phyloP scores from a whole-genome alignment of 2,113 vertebrate genomes.

The Calonectris borealis region DNA sequence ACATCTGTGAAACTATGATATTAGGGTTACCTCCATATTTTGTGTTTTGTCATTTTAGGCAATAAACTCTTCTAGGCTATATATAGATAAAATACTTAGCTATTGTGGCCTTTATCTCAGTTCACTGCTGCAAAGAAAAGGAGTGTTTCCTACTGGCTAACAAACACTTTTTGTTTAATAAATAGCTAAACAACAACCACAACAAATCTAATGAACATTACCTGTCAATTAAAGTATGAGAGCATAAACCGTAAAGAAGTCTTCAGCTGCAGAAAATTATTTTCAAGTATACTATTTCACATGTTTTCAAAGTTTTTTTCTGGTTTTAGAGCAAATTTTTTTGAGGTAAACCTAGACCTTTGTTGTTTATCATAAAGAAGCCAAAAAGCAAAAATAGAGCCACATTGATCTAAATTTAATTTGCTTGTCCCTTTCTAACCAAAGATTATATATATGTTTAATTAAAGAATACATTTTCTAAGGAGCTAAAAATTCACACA shows the following conservation, averaged over 20 bases:
- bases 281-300: background rate
- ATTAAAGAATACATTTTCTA: constrained; percentile 25
- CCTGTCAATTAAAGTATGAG: background rate
- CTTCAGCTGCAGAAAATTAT: background rate
- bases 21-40: background rate
- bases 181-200: background rate
- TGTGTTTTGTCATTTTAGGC: background rate
- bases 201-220: background rate
- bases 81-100: background rate
- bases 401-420: constrained; percentile 4
- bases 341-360: background rate
- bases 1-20: background rate
- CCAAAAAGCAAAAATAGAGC: background rate
- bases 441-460: background rate
- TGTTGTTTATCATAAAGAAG: background rate
- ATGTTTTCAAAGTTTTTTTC: background rate
- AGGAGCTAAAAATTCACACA: background rate
- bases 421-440: background rate
- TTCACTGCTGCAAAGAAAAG: background rate
- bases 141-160: background rate
- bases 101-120: background rate
- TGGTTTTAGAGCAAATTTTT: background rate
- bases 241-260: background rate
- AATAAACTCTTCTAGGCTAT: background rate
- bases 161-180: background rate